Evolutionary conservation across 2,797 vertebrate species (phyloP), one percentile per base, ranked within the genome.

Genomic region (Oryzias dopingdopingensis): DNA sequence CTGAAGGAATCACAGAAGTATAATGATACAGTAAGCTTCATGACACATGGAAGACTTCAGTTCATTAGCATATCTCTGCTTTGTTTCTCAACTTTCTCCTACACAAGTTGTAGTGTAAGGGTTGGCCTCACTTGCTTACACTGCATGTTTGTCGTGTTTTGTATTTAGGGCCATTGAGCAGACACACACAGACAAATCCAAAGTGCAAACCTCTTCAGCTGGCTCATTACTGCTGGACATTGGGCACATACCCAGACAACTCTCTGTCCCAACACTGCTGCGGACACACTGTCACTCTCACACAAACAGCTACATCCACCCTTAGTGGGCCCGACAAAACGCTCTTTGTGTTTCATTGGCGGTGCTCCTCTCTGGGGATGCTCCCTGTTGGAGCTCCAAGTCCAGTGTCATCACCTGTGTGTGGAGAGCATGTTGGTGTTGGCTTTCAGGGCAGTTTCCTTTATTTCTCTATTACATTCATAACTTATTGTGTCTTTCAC

Each of bases 261-360:
- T 56, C 67, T 14, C 22, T 46, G 63, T 77, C 73, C 49, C 54
- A 50, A 56, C 49, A 16, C 61, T 69, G 22, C 56, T 68, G 42
- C 64, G 45, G 16, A 56, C 47, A 58, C 61, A 56, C 70, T n/a
- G 3, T 62, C 55, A 51, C 56, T 37, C 32, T 37, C 32, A 12
- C 32, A 13, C 32, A 37, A 37, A 37, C 29, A 10, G 29, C 63
- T 52, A 67, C 49, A 54, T 41, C 32, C 66, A 64, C 44, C 62
- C 45, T 59, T 2, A 64, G 7, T 46, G 22, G 26, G 37, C 42
- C 32, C 16, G 43, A 87, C 76, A 88, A 81, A 85, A 65, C 58
- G 49, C 6, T 76, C 77, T 85, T 86, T 88, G 83, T 88, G 72
- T 66, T 56, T 46, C 60, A 74, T 57, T 68, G 66, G 48, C 2